These are phyloP conservation scores for Anthopleura sola DNA, from an alignment of 64 coral and sea anemone genomes.

Conservation along the genomic window DNA sequence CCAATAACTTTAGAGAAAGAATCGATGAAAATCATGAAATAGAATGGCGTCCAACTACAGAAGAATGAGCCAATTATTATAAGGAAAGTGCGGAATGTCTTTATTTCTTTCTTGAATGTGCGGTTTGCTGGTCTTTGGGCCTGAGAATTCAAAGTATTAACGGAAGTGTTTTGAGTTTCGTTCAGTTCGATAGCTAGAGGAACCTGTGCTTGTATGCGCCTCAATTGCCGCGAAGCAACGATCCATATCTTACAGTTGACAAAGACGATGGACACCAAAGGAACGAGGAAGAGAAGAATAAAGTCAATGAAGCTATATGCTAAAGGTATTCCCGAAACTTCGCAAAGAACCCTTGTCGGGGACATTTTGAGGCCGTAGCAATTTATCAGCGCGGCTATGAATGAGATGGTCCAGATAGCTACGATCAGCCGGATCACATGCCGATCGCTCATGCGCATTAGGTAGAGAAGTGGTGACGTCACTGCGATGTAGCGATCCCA, in stretches of 20 bases:
- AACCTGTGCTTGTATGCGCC: background rate
- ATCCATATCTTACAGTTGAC: conserved; percentile 1
- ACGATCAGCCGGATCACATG: conserved; percentile 1
- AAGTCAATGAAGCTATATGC: background rate
- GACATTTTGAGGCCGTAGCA: conserved; percentile 12
- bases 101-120: background rate
- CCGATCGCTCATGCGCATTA: background rate
- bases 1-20: background rate
- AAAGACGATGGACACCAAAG: background rate
- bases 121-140: background rate
- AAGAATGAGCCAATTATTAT: conserved; percentile 19
- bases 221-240: background rate
- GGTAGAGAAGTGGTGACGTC: conserved; percentile 13
- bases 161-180: background rate
- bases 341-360: background rate
- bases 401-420: background rate
- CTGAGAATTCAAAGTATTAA: background rate
- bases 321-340: background rate
- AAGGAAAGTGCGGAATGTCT: conserved; percentile 13
- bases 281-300: background rate
- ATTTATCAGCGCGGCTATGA: background rate
- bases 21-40: background rate
- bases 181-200: background rate
- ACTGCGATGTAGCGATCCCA: conserved; percentile 30
- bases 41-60: conserved; percentile 4